Evolutionary conservation across 2,797 vertebrate genomes (phyloP).

Genomic region (Margarornis squamiger): DNA sequence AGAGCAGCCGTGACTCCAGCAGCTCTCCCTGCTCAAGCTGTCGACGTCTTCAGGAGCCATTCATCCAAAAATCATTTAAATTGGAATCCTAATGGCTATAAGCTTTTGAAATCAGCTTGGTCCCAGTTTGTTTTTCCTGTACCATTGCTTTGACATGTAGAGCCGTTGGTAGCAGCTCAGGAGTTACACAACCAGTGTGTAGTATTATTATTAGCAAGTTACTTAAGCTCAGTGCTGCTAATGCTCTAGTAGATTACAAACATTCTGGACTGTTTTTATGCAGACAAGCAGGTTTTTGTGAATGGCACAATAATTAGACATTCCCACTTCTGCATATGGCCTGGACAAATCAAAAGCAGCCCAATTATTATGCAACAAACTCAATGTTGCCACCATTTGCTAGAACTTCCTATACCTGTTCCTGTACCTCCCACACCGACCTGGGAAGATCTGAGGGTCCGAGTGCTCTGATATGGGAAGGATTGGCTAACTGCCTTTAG

Average conservation of each 20-base stretch:
- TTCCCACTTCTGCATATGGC: conserved; percentile 73
- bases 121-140: conserved; percentile 73
- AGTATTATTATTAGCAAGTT: conserved; percentile 76
- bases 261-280: conserved; percentile 74
- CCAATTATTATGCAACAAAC: conserved; percentile 62
- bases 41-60: conserved; percentile 84
- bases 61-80: conserved; percentile 81
- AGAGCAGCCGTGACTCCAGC: conserved; percentile 77
- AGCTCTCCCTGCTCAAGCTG: conserved; percentile 81
- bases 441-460: background rate
- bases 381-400: conserved; percentile 37
- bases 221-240: conserved; percentile 79
- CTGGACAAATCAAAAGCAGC: conserved; percentile 73
- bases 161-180: conserved; percentile 70
- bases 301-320: conserved; percentile 74
- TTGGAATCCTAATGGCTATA: conserved; percentile 83
- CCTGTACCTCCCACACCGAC: background rate
- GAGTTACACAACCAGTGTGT: conserved; percentile 70
- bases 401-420: conserved; percentile 11
- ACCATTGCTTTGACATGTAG: conserved; percentile 66
- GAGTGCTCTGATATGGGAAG: conserved; percentile 51
- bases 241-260: conserved; percentile 80
- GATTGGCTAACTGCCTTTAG: conserved; percentile 60
- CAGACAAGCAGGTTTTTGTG: conserved; percentile 74
- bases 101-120: conserved; percentile 77